Evolutionary conservation across 2,113 vertebrate species (phyloP), one percentile per base, ranked within the genome.

Genomic region (Emydura subglobosa): DNA sequence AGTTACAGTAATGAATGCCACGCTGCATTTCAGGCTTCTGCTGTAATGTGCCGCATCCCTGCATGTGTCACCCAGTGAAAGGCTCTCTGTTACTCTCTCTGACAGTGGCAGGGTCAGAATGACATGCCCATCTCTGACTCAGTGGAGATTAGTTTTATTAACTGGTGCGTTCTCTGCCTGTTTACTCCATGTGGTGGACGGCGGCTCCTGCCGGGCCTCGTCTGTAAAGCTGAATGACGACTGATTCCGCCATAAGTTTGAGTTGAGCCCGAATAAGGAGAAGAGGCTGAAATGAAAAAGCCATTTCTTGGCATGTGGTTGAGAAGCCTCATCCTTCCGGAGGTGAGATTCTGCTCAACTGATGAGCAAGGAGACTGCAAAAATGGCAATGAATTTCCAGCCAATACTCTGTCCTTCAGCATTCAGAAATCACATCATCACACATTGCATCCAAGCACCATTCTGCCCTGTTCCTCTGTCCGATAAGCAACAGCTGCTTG

Each of bases 41-140:
- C 17, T 2, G 47, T 17, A 16, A 21, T 34, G 79, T 22, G 42
- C 10, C 31, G 44, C 47, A 29, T 21, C 47, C 31, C 3, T 31
- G 31, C 49, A 6, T 9, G 17, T 4, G n/a, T 39, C 65, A 22
- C 27, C 8, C 47, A 49, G 44, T 6, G 16, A 10, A 24, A 22
- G 50, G 31, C 3, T n/a, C 79, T 80, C 50, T 34, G 7, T 78
- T 25, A 6, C 79, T 53, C 47, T 7, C 34, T 50, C 34, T 19
- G 27, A 29, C 29, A 17, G 19, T 17, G 12, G 79, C 49, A 80
- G 50, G 29, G 49, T 3, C 29, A 22, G 29, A 53, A 31, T n/a
- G 79, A 12, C 49, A n/a, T 0, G 0, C 59, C 22, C 5, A 1
- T 50, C 49, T 14, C 0, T 0, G 1, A 2, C 79, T 50, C 76